Evolutionary conservation across 2,888 invertebrate species (phyloP), one percentile per base, ranked within the genome.

Genomic region (Ectropis crepuscularia): DNA sequence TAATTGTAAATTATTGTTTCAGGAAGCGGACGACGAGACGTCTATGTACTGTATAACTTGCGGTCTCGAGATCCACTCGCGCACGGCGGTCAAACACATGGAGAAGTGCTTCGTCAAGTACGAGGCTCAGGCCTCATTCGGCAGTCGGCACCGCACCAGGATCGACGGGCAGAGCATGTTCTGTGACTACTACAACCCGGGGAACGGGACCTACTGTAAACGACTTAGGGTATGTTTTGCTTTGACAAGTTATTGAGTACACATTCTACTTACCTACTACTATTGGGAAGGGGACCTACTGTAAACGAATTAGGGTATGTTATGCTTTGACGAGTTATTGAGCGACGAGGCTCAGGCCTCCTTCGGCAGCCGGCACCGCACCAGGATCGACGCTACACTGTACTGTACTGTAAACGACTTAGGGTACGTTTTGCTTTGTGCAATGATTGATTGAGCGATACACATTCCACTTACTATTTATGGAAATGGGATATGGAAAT

Each of bases 61-160:
- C 88, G 99, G 99, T 0, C 98, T 98, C 84, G 99, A 99, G 92
- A 96, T 99, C 65, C 97, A 97, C 83, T 97, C 98, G 0, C 95
- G 96, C 59, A 97, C 97, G 0, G 99, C 98, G 0, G 95, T 99
- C 16, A 97, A 97, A 77, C 99, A 99, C 81, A 98, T 99, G 98
- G 99, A 99, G 90, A 98, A 98, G 85, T 99, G 99, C 86, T 99
- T 98, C 87, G 96, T 98, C 72, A 99, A 99, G 95, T 98, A 98
- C 86, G 99, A 99, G 87, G 98, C 98, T 51, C 98, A 99, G 89
- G 97, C 99, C 1, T 98, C 98, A 0, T 99, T 99, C 87, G 99
- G 99, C 9, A 98, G 98, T 36, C 95, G 98, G 49, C 98, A 98
- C 80, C 97, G 98, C 84, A 99, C 99, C 0, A 94, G 97, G 61